Evolutionary conservation across 1,140 invertebrate species (phyloP), one percentile per base, ranked within the genome.

Genomic region (Apolygus lucorum): DNA sequence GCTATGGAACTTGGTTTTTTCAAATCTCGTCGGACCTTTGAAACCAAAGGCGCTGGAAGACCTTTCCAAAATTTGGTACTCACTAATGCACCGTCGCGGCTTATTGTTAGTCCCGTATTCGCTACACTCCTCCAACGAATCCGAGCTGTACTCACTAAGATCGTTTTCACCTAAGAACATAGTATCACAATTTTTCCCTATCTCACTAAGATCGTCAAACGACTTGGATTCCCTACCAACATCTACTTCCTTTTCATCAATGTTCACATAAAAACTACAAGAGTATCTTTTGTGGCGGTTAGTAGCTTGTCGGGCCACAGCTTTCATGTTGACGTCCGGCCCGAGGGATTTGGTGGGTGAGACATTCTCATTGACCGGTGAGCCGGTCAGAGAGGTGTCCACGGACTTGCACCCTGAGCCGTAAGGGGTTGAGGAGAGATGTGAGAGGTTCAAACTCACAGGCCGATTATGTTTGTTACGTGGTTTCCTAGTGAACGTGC

Each of bases 51-150:
- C 14, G 70, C 59, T 34, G 72, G 74, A 68, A 64, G 76, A 69
- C 67, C 76, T 73, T n/a, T 78, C 79, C 71, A 88, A 88, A 42
- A 92, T 89, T 76, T 90, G 88, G 75, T 90, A 90, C 74, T 91
- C 88, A 8, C 88, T 89, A 27, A 89, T 81, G 68, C 87, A 87
- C 63, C 88, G 77, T 66, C 87, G 80, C 22, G 81, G 77, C 71
- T 82, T 79, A n/a, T n/a, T n/a, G n/a, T n/a, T n/a, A 74, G 82
- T 82, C 62, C 83, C 84, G 72, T 83, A 83, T 17, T 85, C 78
- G 72, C 83, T 84, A 73, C 87, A 87, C 66, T 87, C 86, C 78
- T 90, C 88, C 24, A 90, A 77, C 0, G 88, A 89, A 79, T 90
- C 88, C 14, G 88, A 89, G 67, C 88, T 89, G 69, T 89, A 89